These are phyloP conservation scores for Callopanchax toddi DNA, from an alignment of 2,113 vertebrate genomes.

Conservation along the genomic window DNA sequence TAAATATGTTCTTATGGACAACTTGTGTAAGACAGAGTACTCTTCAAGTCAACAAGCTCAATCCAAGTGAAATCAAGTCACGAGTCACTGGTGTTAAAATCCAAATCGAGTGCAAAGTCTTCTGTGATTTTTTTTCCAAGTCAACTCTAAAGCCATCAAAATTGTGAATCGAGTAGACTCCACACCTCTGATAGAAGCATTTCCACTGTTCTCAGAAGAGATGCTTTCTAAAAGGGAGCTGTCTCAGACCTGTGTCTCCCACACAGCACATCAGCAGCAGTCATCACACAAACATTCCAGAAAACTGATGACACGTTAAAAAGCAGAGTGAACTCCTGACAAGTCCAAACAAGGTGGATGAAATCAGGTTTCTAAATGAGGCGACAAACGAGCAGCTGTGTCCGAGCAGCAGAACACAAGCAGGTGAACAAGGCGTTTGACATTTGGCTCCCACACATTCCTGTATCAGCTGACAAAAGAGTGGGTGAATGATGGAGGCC, in stretches of 20 bases:
- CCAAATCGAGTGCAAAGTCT: no score
- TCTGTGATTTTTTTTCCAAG: no score
- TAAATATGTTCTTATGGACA: no score
- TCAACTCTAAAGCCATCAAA: no score
- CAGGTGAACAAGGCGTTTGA: slow-evolving; percentile 70
- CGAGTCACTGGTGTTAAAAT: no score
- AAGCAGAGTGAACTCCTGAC: not conserved
- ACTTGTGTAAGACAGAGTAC: no score
- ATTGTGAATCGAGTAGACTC: no score
- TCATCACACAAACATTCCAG: not conserved
- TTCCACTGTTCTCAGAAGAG: not conserved
- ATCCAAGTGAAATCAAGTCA: no score
- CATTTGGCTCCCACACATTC: slow-evolving; percentile 64
- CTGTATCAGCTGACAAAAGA: slow-evolving; percentile 67
- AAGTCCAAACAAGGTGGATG: slow-evolving; percentile 24
- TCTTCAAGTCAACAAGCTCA: no score
- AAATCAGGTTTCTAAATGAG: slow-evolving; percentile 8
- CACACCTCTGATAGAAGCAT: not conserved
- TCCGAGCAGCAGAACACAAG: slow-evolving; percentile 41
- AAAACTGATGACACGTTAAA: not conserved
- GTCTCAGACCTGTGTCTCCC: not conserved
- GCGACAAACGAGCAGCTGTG: slow-evolving; percentile 25
- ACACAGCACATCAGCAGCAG: not conserved
- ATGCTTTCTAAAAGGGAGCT: not conserved
- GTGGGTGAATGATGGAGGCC: slow-evolving; percentile 4